phyloP scores from a whole-genome alignment of 1,140 invertebrate species.

The Neomicropteryx cornuta region DNA sequence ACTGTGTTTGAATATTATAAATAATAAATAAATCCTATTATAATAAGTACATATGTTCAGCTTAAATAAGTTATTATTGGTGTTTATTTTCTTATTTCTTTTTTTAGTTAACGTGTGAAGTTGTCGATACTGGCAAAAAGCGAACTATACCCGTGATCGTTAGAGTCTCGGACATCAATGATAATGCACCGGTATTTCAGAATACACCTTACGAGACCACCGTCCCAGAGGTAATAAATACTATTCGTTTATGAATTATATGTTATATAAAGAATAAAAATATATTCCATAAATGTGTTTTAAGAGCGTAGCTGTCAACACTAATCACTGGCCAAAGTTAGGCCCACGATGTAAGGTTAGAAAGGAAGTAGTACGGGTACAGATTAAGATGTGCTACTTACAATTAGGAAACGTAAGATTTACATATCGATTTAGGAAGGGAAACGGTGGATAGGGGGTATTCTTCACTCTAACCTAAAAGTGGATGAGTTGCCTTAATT shows the following conservation, averaged over 20 bases:
- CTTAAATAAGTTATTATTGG: no score
- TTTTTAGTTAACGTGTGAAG: conserved; percentile 66
- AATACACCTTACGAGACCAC: conserved; percentile 71
- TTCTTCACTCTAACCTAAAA: no score
- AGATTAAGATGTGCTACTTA: no score
- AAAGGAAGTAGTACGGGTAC: no score
- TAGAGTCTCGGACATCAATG: conserved; percentile 81
- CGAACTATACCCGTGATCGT: conserved; percentile 80
- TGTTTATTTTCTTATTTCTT: conserved; percentile 5
- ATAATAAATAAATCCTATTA: neutral
- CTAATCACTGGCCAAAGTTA: no score
- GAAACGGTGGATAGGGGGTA: no score
- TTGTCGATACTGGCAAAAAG: conserved; percentile 61
- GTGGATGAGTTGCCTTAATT: no score
- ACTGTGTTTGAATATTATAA: no score
- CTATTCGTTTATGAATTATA: neutral
- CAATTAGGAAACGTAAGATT: no score
- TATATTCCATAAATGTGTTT: neutral
- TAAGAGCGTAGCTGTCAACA: neutral
- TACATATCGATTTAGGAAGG: no score
- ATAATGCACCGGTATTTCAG: conserved; percentile 72
- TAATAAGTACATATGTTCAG: no score
- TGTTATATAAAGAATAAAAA: neutral
- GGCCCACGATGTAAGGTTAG: no score
- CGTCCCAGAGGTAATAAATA: conserved; percentile 68